Base-by-base conservation (phyloP, 1,140 invertebrate genomes). In the Cecropterus lyciades region DNA sequence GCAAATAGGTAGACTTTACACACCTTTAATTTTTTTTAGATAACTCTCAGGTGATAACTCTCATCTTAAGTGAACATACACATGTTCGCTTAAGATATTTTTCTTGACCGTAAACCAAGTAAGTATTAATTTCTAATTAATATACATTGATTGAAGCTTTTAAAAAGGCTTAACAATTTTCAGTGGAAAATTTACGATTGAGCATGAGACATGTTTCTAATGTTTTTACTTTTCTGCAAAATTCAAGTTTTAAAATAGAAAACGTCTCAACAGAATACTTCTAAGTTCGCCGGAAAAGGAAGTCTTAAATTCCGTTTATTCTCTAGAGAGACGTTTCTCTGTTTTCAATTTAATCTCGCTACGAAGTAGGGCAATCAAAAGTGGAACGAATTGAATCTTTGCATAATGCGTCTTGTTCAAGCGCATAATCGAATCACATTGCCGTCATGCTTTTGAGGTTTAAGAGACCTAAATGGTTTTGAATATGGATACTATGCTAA, bases 361-460 rank as follows among this genome's bases (percentile, higher is more conserved):
- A 17, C 43, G 30, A 59, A 59, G 43, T 59, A 24, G 56, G 14
- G 43, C 56, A 59, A 59, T 59, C 43, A 33, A 59, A 46, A 48
- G 56, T 59, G 27, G 56, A 59, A 15, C 20, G 27, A 59, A 59
- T 48, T 59, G 42, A 46, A 59, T 48, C 42, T 48, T 59, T 59
- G 9, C 42, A 46, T 57, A 15, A 57, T 43, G 7, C 40, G 20
- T 30, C 24, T 48, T 16, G 17, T 59, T 59, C 14, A 33, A 46
- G 43, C 43, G 11, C 24, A 16, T 48, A 46, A 59, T 59, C 40
- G 13, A 14, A 14, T 14, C 40, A 43, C 33, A 14, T 43, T 43
- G 1, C 40, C 14, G 56, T 43, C 20, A 37, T 37, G 33, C 24
- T n/a, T 59, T 59, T 14, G 14, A 15, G 27, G 4, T 33, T 33